Evolutionary conservation across 2,113 vertebrate species (phyloP).

Genomic region (Baryphthengus martii): DNA sequence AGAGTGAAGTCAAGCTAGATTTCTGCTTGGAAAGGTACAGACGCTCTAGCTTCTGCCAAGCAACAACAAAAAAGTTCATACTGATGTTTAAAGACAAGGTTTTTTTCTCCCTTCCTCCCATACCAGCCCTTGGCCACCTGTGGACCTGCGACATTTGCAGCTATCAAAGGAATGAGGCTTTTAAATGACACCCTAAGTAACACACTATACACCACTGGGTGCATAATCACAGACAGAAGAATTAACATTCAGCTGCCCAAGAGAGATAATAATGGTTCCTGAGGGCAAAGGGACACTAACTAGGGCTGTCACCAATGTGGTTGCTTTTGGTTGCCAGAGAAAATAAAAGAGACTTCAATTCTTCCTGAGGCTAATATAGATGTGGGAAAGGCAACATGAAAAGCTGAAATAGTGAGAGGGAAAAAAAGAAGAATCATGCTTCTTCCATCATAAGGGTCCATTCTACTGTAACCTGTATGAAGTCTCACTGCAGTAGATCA

Average conservation of each 20-base stretch:
- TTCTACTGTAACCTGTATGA: neutral
- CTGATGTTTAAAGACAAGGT: neutral
- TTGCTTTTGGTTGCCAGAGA: neutral
- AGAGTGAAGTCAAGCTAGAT: neutral
- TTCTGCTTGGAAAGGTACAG: neutral
- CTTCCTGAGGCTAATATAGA: neutral
- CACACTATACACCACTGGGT: neutral
- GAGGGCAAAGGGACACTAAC: neutral
- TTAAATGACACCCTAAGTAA: neutral
- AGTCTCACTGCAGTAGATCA: neutral
- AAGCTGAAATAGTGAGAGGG: neutral
- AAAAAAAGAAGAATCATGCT: neutral
- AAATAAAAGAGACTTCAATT: neutral
- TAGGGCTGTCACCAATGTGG: neutral
- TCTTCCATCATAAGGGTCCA: neutral
- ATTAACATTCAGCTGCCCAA: neutral
- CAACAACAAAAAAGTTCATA: neutral
- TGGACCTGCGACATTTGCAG: neutral
- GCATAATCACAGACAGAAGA: neutral
- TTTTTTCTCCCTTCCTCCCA: neutral
- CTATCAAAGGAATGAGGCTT: neutral
- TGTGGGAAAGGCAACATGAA: neutral
- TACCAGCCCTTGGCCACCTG: neutral
- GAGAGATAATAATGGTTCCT: neutral
- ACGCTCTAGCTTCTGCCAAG: neutral